Evolutionary conservation across 2,113 vertebrate species (phyloP), one percentile per base, ranked within the genome.

Genomic region (Phylloscopus trochilus): DNA sequence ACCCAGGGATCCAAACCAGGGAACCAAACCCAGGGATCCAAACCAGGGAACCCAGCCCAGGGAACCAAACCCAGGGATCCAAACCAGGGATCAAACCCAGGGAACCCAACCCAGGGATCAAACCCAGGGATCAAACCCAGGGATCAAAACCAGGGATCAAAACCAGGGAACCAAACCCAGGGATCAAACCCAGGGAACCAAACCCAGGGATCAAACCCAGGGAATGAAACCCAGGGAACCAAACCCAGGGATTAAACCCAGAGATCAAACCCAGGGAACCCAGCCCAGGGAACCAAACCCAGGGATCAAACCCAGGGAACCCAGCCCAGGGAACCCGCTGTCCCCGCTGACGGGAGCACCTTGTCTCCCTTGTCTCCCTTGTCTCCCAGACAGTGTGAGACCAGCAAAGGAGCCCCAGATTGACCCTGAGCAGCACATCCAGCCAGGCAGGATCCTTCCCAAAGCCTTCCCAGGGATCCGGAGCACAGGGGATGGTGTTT

Each of bases 341-440:
- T 74, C 64, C 28, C 79, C 5, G 15, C 75, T 58, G 51, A 2
- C 13, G 0, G 2, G 63, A 56, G 47, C 1, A 35, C 4, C 28
- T 47, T 21, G 20, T 88, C 39, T 58, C 70, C 88, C 80, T n/a
- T n/a, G n/a, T n/a, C n/a, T n/a, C n/a, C 4, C 28, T 47, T 21
- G 20, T 88, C 39, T 58, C 70, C 88, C 80, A 16, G 14, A 21
- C 59, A 18, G 1, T 2, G 20, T 3, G 76, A 67, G 43, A 63
- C 20, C 7, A 64, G 47, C 10, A 80, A 46, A 49, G 3, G 43
- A 69, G 51, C 79, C 19, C 43, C 37, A 35, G 63, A 64, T 18
- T 11, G 81, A 28, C 41, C 66, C 51, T 66, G 76, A 26, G 9
- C 19, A 24, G 69, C 26, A 12, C 56, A 8, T 13, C 85, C 82